Percentiles rank a stretch among this genome's conserved stretches.
Evolutionary conservation across 2,888 invertebrate genomes (phyloP).

Genomic region (Lampropteryx suffumata): DNA sequence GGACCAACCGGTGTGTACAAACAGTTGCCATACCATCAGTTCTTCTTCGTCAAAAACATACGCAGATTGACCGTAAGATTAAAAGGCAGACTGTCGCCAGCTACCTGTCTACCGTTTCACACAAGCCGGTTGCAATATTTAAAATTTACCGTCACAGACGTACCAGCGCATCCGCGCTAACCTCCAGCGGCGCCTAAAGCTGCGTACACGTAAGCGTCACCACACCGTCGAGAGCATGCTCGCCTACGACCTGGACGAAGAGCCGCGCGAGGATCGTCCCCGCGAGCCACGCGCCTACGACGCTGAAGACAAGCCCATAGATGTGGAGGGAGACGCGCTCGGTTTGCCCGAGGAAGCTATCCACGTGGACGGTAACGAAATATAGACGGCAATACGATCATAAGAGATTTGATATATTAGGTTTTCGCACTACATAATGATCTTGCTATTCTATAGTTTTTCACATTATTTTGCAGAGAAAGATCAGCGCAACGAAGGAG

Average conservation of each 20-base stretch:
- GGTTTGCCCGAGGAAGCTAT: constrained; percentile 77
- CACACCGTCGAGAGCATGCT: constrained; percentile 81
- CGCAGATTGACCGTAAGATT: no score
- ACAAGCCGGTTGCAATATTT: no score
- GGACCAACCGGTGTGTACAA: no score
- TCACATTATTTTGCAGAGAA: constrained; percentile 53
- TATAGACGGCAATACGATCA: no score
- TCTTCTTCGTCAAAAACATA: no score
- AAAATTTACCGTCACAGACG: no score
- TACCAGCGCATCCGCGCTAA: constrained; percentile 79
- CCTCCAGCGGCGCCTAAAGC: constrained; percentile 74
- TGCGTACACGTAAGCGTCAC: constrained; percentile 79
- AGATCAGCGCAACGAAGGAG: constrained; percentile 65
- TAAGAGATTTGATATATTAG: no score
- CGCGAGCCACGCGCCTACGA: constrained; percentile 59
- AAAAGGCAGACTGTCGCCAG: no score
- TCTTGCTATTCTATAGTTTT: no score
- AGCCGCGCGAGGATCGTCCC: constrained; percentile 71
- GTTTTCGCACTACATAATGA: no score
- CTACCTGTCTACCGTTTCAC: no score
- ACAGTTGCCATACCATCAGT: no score
- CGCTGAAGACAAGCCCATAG: constrained; percentile 78
- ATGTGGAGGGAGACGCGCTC: constrained; percentile 78
- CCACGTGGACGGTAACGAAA: constrained; percentile 60
- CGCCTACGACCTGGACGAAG: constrained; percentile 76